Percentiles rank a stretch among this genome's conserved stretches.
Conservation (phyloP, 2,888 invertebrate genomes). For the Leptopilina myrica region DNA sequence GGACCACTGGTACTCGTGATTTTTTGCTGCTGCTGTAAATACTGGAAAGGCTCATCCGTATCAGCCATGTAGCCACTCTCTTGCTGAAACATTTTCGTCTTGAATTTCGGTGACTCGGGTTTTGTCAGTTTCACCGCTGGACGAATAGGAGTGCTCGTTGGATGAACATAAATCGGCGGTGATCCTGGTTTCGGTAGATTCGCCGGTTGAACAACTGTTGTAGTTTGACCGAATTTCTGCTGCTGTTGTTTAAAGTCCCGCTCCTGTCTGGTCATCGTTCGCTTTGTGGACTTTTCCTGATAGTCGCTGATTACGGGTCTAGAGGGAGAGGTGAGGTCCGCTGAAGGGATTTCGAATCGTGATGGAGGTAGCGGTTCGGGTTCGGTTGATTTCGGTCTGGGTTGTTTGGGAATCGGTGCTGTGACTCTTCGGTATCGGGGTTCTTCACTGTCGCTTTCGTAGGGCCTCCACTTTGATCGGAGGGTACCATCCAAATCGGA, state of each 20-base stretch:
- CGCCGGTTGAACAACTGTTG: conserved; percentile 54
- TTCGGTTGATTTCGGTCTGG: conserved; percentile 79
- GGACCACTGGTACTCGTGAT: conserved; percentile 46
- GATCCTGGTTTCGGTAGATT: conserved; percentile 70
- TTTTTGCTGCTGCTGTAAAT: conserved; percentile 54
- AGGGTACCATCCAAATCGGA: conserved; percentile 80
- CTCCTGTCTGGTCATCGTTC: conserved; percentile 66
- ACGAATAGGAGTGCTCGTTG: conserved; percentile 68
- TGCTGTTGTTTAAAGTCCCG: conserved; percentile 64
- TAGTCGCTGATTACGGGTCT: conserved; percentile 60
- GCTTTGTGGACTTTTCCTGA: conserved; percentile 63
- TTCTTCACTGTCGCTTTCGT: conserved; percentile 83
- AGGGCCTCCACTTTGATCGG: conserved; percentile 80
- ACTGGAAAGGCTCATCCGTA: conserved; percentile 81
- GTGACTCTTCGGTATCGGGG: conserved; percentile 79
- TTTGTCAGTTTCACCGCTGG: conserved; percentile 65
- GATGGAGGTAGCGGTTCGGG: conserved; percentile 79
- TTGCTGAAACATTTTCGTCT: conserved; percentile 76
- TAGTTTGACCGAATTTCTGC: conserved; percentile 55
- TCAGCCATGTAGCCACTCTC: conserved; percentile 85
- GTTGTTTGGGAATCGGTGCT: conserved; percentile 76
- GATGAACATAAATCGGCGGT: conserved; percentile 72
- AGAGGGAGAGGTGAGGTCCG: conserved; percentile 65
- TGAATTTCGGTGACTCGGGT: conserved; percentile 79
- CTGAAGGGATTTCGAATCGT: conserved; percentile 78